phyloP scores from a whole-genome alignment of 2,888 invertebrate genomes.

The Tetropium fuscum region DNA sequence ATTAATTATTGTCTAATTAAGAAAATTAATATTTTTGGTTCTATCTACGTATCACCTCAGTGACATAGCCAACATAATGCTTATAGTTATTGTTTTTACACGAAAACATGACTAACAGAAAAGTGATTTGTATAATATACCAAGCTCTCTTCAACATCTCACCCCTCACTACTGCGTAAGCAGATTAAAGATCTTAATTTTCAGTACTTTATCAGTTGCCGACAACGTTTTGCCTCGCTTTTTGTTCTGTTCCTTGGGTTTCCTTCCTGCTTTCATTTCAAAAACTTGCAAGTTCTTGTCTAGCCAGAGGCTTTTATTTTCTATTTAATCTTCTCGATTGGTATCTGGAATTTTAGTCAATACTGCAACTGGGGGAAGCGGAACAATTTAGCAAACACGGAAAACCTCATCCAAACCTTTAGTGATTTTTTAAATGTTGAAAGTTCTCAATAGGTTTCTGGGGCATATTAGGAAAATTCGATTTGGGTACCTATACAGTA shows the following conservation, averaged over 20 bases:
- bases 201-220: constrained; percentile 8
- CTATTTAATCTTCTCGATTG: background rate
- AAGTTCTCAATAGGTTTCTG: constrained; percentile 20
- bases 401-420: constrained; percentile 21
- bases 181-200: background rate
- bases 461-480: constrained; percentile 22
- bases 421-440: constrained; percentile 15
- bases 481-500: constrained; percentile 7
- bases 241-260: background rate
- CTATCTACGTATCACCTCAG: constrained; percentile 19
- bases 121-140: background rate
- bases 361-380: constrained; percentile 15
- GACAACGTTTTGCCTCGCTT: constrained; percentile 3
- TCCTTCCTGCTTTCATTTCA: background rate
- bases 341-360: constrained; percentile 16
- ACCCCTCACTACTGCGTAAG: background rate
- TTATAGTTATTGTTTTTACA: constrained; percentile 9
- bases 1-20: too few species aligned
- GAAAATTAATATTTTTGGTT: constrained; percentile 14
- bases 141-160: background rate
- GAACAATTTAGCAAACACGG: constrained; percentile 22
- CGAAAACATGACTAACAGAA: constrained; percentile 17
- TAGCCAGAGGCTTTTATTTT: constrained; percentile 18
- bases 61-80: constrained; percentile 21
- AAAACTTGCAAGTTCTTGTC: constrained; percentile 5